phyloP scores from a whole-genome alignment of 2,888 invertebrate genomes.

The Enoplolaimus lenunculus region DNA sequence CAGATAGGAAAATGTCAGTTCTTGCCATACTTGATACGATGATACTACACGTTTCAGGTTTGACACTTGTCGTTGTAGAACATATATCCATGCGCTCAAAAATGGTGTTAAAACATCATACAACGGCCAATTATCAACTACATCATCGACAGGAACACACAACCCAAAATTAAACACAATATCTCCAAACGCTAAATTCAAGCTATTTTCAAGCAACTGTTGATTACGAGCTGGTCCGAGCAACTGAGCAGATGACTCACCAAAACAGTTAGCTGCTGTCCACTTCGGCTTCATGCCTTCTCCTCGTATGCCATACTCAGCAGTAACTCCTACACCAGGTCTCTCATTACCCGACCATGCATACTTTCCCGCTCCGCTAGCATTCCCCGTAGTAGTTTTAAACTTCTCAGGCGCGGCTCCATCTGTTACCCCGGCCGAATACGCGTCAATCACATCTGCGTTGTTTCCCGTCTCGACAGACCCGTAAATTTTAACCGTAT shows the following conservation, averaged over 20 bases:
- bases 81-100: constrained; percentile 31
- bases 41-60: neutral
- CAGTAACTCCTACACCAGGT: too few relatives aligned
- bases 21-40: constrained; percentile 16
- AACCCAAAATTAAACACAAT: constrained; percentile 27
- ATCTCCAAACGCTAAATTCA: neutral
- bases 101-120: constrained; percentile 33
- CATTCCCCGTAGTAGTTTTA: neutral
- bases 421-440: neutral
- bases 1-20: constrained; percentile 26
- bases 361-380: neutral
- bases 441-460: neutral
- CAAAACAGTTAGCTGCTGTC: neutral
- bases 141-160: constrained; percentile 28
- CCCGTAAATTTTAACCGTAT: neutral
- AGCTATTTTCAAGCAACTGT: neutral
- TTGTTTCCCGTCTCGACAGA: neutral
- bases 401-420: neutral
- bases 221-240: neutral
- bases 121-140: constrained; percentile 30
- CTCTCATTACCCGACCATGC: neutral
- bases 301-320: neutral
- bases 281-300: neutral
- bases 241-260: too few relatives aligned
- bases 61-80: neutral